Evolutionary conservation across 2,888 invertebrate genomes (phyloP), one percentile per base, ranked within the genome.

Genomic region (Thalpophila matura): DNA sequence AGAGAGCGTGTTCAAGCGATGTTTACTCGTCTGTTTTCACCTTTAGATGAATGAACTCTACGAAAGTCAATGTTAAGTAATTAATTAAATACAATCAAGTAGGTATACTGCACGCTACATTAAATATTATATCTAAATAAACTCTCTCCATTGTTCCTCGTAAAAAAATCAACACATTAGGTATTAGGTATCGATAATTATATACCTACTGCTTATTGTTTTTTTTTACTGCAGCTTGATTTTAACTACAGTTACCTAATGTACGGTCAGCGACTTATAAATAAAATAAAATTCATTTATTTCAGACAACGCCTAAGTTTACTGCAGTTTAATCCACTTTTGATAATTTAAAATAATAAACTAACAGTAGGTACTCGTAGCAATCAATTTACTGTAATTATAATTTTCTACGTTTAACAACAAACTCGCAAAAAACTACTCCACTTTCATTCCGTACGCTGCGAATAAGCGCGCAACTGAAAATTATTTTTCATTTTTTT

Each of bases 1-100:
- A 37, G 57, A 62, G 20, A 62, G 37, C 10, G 29, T 38, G 26
- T 7, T 24, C 10, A 18, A 4, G 2, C 37, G 37, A 10, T 20
- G 12, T 14, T 10, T 53, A 16, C 16, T 43, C 43, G n/a, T 16
- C 14, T 10, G 16, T 31, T 37, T 24, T 55, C 3, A 4, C 31
- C 9, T 55, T 12, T 4, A 56, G 14, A 65, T 65, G 66, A 43
- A 56, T 56, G 56, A 66, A 62, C 42, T 37, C 24, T 55, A 37
- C n/a, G 27, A 55, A n/a, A 56, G 9, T 7, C 12, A 53, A 54
- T 31, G n/a, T 22, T 56, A 29, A 56, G 18, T 57, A 43, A 56
- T 29, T 57, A 43, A 56, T 29, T 56, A 62, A 29, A 43, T 43
- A 29, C 66, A 29, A 65, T 43, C 12, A 65, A 29, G 12, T n/a